Base-by-base conservation (phyloP, 1,140 invertebrate genomes). In the Agraylea sexmaculata region DNA sequence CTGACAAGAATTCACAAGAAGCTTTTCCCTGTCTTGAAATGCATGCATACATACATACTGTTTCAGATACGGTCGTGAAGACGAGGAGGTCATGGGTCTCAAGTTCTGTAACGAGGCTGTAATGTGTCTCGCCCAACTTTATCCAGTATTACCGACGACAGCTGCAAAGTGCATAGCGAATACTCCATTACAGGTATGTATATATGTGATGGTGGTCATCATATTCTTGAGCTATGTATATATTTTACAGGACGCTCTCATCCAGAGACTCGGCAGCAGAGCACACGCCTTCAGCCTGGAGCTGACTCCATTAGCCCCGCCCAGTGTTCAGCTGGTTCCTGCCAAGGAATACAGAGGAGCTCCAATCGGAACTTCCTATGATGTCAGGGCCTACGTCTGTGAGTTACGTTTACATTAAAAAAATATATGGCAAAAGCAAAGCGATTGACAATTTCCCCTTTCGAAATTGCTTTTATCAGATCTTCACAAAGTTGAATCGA, bases 71-170 rank as follows among this genome's bases (percentile, higher is more conserved):
- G 87, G 88, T 0, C 66, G 87, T 23, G 87, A 91, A 65, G 87
- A 92, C 55, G 87, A 91, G 55, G 87, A 92, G 59, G 85, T 90
- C 10, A 89, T 92, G 84, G 88, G 87, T 0, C 63, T 92, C 41
- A 84, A 86, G 55, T 91, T 92, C 63, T 88, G 84, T 64, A 90
- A 90, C 55, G 87, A 92, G 61, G 82, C 86, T 25, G 78, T 86
- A 46, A 83, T 92, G 73, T 85, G 83, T 50, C 62, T 87, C 15
- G 77, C 81, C 27, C 86, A 90, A 57, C 71, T 90, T 20, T 88
- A 86, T 64, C 87, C 87, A 1, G 53, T 60, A 6, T 43, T 53
- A n/a, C 45, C 42, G 13, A 33, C 47, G 2, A 15, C 53, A 3
- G 59, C 61, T 29, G 64, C 58, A 27, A 66, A 69, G 38, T 64